Evolutionary conservation across 37 sponge, comb jelly and placozoan genomes (phyloP), one percentile per base, ranked within the genome.

Genomic region (Cladorhizidae sp.): DNA sequence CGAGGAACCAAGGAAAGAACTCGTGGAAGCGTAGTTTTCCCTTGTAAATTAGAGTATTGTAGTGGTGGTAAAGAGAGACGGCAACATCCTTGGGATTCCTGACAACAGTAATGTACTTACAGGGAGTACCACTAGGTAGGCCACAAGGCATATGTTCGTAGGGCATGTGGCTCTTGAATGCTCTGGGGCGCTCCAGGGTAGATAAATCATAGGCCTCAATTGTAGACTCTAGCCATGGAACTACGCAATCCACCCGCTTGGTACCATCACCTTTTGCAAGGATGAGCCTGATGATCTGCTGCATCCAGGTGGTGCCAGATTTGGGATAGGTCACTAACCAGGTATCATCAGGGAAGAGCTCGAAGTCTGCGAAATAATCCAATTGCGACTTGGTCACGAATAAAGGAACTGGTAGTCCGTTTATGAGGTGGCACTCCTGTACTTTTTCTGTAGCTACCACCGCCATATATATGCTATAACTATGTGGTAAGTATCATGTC

Each of bases 71-170:
- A 32, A 83, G 56, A 5, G 93, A 92, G 33, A 92, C 93, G 2
- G 68, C 49, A 11, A 83, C 83, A 67, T 92, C 93, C 40, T 88
- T 87, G 1, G 93, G 93, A 76, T 92, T 88, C 25, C 93, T 70
- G 8, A 57, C 71, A 9, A 84, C 85, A 33, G 83, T 80, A 78
- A 92, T 83, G 75, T 84, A 92, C 78, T 87, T 87, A 41, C 77
- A 67, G n/a, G 83, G 73, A 67, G 71, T 64, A 61, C 64, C 39
- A 40, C 25, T 59, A 35, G 89, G 84, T 26, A 36, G 65, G 23
- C 83, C 84, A 72, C 86, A 80, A 3, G 89, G 84, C 59, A 82
- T 67, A 20, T 73, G 69, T 56, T 74, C 59, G 68, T 83, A 87
- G 39, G 87, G 70, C 3, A 83, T 50, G 57, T 91, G 92, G 54